phyloP scores from a whole-genome alignment of 2,113 vertebrate genomes.

The Myiozetetes cayanensis region DNA sequence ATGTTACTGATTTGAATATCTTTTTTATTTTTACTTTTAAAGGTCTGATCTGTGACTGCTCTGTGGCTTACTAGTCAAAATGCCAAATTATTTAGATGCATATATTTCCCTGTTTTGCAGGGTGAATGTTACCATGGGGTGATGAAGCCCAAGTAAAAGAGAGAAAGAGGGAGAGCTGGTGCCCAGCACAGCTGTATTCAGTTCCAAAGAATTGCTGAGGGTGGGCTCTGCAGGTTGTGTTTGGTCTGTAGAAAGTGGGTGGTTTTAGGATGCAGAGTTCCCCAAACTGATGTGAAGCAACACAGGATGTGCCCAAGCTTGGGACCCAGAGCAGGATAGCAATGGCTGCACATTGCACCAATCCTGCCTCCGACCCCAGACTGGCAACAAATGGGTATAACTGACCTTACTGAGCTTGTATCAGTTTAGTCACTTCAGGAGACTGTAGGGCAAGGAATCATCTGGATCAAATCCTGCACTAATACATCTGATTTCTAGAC shows the following conservation, averaged over 20 bases:
- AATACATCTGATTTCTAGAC: neutral
- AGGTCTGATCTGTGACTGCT: neutral
- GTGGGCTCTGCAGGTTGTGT: neutral
- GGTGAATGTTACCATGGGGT: neutral
- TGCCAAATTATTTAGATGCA: neutral
- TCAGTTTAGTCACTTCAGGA: neutral
- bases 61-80: neutral
- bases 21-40: neutral
- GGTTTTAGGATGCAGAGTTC: neutral
- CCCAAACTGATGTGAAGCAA: neutral
- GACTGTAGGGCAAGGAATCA: neutral
- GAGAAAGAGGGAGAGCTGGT: neutral
- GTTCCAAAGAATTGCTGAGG: accelerated
- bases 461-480: neutral
- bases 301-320: neutral
- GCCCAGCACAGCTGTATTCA: neutral
- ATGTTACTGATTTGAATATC: neutral
- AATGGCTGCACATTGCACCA: neutral
- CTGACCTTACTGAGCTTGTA: neutral
- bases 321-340: neutral
- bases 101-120: neutral
- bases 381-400: neutral
- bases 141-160: neutral
- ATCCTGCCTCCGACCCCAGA: neutral
- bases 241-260: neutral